Evolutionary conservation across 2,113 vertebrate genomes (phyloP).

Genomic region (Lampris megalopsis): DNA sequence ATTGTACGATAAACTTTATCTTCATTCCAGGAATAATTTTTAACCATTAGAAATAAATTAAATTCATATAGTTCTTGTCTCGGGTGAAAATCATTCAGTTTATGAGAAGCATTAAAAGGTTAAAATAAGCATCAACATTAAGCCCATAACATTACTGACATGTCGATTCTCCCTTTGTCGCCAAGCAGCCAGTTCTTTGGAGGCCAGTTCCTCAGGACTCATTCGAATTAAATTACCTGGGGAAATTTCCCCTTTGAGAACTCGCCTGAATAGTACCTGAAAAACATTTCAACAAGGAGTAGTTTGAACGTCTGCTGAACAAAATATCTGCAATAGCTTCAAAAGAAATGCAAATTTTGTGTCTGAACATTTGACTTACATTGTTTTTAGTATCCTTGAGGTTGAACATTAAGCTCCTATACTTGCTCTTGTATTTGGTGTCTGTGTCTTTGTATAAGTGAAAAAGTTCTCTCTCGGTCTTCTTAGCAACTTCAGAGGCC

Average conservation of each 20-base stretch:
- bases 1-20: no score
- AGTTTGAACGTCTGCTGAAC: neutral
- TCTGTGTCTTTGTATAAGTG: constrained; percentile 96
- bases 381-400: constrained; percentile 98
- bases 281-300: constrained; percentile 1
- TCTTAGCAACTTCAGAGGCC: constrained; percentile 91
- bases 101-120: no score
- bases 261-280: constrained; percentile 95
- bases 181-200: constrained; percentile 98
- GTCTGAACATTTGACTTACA: constrained; percentile 78
- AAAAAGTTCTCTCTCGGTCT: constrained; percentile 94
- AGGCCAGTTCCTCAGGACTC: constrained; percentile 98
- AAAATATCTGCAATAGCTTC: no score
- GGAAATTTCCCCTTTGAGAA: constrained; percentile 95
- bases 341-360: no score
- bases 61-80: no score
- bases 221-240: constrained; percentile 94
- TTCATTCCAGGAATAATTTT: no score
- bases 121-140: no score
- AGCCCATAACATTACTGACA: constrained; percentile 78
- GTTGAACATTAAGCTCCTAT: constrained; percentile 98
- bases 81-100: no score
- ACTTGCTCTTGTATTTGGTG: constrained; percentile 98
- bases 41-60: no score
- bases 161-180: constrained; percentile 97